phyloP scores from a whole-genome alignment of 2,888 invertebrate genomes.

The Osedax fenrisi region DNA sequence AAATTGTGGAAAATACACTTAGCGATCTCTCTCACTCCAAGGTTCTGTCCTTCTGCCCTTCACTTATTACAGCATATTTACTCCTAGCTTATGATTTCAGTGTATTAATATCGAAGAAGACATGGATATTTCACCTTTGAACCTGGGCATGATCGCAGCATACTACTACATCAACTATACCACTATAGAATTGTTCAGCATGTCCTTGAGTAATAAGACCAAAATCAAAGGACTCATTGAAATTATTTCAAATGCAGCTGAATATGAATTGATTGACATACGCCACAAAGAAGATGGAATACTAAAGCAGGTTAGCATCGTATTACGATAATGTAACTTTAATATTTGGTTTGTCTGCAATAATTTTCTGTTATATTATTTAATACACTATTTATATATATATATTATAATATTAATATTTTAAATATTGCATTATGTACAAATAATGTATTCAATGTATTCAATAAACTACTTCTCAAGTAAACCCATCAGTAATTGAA shows the following conservation, averaged over 20 bases:
- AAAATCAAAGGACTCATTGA: constrained; percentile 91
- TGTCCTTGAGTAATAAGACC: constrained; percentile 88
- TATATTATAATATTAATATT: no score
- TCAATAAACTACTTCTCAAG: no score
- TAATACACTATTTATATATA: no score
- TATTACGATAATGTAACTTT: no score
- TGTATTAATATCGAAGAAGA: constrained; percentile 96
- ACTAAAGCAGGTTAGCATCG: constrained; percentile 55
- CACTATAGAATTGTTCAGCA: constrained; percentile 92
- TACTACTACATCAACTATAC: constrained; percentile 99
- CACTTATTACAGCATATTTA: neutral
- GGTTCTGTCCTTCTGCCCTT: constrained; percentile 44
- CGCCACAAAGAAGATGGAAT: constrained; percentile 86
- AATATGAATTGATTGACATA: constrained; percentile 85
- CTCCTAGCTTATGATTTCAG: constrained; percentile 38
- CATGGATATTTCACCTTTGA: constrained; percentile 87
- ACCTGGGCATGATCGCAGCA: constrained; percentile 98
- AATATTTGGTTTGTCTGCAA: no score
- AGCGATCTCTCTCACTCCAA: constrained; percentile 86
- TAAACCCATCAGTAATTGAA: no score
- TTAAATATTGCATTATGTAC: no score
- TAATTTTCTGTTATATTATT: no score
- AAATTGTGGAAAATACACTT: constrained; percentile 87
- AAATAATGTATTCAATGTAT: no score
- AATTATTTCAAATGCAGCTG: constrained; percentile 92